Evolutionary conservation across 2,888 invertebrate genomes (phyloP).

Genomic region (Eutolmus rufibarbis): DNA sequence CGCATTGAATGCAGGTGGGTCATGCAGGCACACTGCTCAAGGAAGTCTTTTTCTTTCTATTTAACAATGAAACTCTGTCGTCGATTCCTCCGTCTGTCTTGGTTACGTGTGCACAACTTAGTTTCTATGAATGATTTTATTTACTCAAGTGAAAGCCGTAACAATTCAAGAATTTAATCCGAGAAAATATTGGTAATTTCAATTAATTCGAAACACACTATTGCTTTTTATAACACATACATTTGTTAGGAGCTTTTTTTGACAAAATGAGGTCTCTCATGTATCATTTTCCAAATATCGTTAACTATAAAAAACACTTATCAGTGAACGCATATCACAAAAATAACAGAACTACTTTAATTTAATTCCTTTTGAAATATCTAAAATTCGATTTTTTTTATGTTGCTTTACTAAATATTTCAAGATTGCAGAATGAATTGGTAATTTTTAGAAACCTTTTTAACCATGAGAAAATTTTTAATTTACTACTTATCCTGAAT

Average conservation of each 20-base stretch:
- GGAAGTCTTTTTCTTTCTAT: neutral
- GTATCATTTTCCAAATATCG: no score
- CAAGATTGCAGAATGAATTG: no score
- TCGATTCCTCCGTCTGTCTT: neutral
- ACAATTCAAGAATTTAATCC: neutral
- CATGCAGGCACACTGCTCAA: neutral
- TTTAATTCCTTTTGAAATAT: no score
- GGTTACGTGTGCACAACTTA: neutral
- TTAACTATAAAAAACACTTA: no score
- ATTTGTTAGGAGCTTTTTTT: neutral
- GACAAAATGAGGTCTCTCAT: no score
- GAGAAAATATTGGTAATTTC: neutral
- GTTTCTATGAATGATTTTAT: neutral
- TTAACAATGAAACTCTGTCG: neutral
- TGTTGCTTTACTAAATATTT: no score
- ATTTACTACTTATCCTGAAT: no score
- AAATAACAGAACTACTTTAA: no score
- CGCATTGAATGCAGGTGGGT: neutral
- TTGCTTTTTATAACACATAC: neutral
- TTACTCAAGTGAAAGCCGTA: neutral
- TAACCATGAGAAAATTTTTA: no score
- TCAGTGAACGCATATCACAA: no score
- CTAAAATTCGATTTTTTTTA: no score
- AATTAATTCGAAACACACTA: neutral
- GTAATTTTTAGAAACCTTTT: no score